Conservation (phyloP, 2,113 vertebrate species). For the Ascaphus truei region DNA sequence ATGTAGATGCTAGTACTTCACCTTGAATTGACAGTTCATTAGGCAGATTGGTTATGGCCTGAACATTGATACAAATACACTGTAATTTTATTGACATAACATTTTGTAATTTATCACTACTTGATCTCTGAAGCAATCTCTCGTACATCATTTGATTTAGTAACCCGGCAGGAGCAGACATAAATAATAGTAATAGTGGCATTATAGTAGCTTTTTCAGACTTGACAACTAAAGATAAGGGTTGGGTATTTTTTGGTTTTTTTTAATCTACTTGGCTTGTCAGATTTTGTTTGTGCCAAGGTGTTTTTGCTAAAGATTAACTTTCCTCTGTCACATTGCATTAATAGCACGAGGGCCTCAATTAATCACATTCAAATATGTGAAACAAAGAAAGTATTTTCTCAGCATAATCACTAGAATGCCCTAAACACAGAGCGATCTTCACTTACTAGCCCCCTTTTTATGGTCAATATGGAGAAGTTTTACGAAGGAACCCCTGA, state of each 20-base stretch:
- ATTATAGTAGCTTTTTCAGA: slow-evolving; percentile 26
- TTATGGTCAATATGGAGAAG: slow-evolving; percentile 38
- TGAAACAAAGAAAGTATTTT: slow-evolving; percentile 56
- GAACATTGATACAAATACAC: no score
- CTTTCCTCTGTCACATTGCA: slow-evolving; percentile 51
- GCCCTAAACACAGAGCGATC: slow-evolving; percentile 41
- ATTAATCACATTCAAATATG: slow-evolving; percentile 58
- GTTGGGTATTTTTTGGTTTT: slow-evolving; percentile 28
- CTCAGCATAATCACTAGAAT: slow-evolving; percentile 48
- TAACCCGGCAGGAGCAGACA: background rate
- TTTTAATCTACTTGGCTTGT: slow-evolving; percentile 45
- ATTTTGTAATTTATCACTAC: no score
- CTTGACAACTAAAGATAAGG: slow-evolving; percentile 40
- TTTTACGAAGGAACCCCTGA: slow-evolving; percentile 42
- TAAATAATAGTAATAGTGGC: slow-evolving; percentile 21
- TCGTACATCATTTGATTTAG: background rate
- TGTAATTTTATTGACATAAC: no score
- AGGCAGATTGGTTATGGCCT: no score
- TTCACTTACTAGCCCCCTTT: slow-evolving; percentile 44
- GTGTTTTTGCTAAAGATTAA: slow-evolving; percentile 48
- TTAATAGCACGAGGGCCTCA: slow-evolving; percentile 53
- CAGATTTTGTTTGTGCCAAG: slow-evolving; percentile 42
- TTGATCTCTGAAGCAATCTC: no score
- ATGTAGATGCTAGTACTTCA: no score
- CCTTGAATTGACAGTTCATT: no score